Percentiles rank a stretch among this genome's conserved stretches.
phyloP scores from a whole-genome alignment of 2,797 vertebrate species.

The Jordanella pulchra region DNA sequence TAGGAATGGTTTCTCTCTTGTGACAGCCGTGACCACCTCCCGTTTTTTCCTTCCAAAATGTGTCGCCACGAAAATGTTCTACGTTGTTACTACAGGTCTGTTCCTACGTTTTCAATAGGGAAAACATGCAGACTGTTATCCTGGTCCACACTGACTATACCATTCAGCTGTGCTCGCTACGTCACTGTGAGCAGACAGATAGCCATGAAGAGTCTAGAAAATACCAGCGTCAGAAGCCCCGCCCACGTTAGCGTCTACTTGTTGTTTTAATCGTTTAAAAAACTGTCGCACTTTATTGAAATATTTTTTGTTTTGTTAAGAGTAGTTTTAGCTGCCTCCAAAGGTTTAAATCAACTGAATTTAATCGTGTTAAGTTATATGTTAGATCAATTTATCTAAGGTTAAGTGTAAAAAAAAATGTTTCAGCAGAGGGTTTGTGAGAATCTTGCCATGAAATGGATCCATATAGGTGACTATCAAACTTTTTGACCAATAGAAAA shows the following conservation, averaged over 20 bases:
- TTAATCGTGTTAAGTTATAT: too few species aligned
- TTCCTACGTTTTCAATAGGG: background rate
- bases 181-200: conserved; percentile 73
- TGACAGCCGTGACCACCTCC: conserved; percentile 28
- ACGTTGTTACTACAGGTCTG: background rate
- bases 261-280: conserved; percentile 17
- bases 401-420: too few species aligned
- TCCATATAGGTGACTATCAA: too few species aligned
- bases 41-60: background rate
- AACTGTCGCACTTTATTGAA: background rate
- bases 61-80: background rate
- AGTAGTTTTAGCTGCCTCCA: too few species aligned
- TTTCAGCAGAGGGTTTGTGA: too few species aligned
- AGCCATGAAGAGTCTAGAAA: conserved; percentile 56
- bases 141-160: background rate
- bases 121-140: background rate
- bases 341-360: too few species aligned
- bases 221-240: conserved; percentile 55
- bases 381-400: too few species aligned
- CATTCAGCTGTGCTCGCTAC: conserved; percentile 31
- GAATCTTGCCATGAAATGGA: too few species aligned
- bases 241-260: conserved; percentile 34
- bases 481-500: too few species aligned
- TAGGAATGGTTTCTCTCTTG: conserved; percentile 12
- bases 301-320: background rate